These are phyloP conservation scores for Epistrophe grossulariae DNA, from an alignment of 2,888 invertebrate species.

Conservation along the genomic window DNA sequence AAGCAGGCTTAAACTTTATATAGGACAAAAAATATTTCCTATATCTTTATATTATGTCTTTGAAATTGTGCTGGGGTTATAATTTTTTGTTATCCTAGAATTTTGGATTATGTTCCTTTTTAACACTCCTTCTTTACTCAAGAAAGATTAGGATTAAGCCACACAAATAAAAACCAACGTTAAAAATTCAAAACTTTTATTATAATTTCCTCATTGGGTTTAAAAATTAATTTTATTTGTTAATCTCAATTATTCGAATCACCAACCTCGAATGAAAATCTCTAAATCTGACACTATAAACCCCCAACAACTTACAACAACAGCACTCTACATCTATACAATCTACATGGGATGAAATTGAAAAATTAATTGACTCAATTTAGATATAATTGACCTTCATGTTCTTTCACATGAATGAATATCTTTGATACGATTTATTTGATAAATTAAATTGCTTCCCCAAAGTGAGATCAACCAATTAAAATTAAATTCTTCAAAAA, in stretches of 20 bases:
- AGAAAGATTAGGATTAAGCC: too few relatives aligned
- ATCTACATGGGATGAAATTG: background rate
- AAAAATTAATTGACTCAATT: constrained; percentile 47
- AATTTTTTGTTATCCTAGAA: too few relatives aligned
- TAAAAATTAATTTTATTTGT: background rate
- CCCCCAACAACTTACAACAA: background rate
- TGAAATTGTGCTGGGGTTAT: too few relatives aligned
- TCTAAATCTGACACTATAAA: background rate
- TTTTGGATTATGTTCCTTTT: too few relatives aligned
- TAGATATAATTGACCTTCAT: constrained; percentile 41
- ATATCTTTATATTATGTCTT: too few relatives aligned
- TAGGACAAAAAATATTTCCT: too few relatives aligned
- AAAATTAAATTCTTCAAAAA: constrained; percentile 28
- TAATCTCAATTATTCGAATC: background rate
- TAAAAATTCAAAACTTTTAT: background rate
- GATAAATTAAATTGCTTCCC: constrained; percentile 53
- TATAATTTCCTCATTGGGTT: background rate
- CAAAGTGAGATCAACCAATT: constrained; percentile 42
- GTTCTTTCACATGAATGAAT: constrained; percentile 8
- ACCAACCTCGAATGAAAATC: background rate
- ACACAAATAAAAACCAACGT: background rate
- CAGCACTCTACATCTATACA: too few relatives aligned
- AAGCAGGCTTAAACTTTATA: too few relatives aligned
- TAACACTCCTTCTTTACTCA: too few relatives aligned
- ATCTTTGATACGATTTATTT: constrained; percentile 5